These are phyloP conservation scores for Eretmodus cyanostictus DNA, from an alignment of 2,113 vertebrate species.

Conservation along the genomic window DNA sequence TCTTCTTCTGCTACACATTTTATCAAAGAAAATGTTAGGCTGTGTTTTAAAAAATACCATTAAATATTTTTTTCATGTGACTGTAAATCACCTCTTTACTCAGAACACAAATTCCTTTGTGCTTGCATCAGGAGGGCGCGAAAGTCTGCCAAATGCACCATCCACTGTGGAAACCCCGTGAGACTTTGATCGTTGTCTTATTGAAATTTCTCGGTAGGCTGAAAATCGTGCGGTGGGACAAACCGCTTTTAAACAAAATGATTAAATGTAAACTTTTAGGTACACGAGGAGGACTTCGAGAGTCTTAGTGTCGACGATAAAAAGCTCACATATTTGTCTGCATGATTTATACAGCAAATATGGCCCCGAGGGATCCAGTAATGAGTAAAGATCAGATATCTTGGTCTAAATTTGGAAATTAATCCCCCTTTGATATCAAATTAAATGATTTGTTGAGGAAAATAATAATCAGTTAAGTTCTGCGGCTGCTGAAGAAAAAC, in stretches of 20 bases:
- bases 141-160: background rate
- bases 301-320: accelerated
- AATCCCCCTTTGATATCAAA: background rate
- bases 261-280: background rate
- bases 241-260: background rate
- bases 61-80: background rate
- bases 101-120: background rate
- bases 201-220: background rate
- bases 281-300: background rate
- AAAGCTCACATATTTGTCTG: accelerated
- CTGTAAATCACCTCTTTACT: background rate
- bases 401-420: background rate
- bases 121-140: accelerated
- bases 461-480: background rate
- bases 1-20: background rate
- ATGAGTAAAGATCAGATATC: accelerated
- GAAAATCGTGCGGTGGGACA: accelerated
- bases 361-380: accelerated
- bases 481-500: background rate
- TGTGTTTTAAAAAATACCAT: background rate
- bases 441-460: background rate
- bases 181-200: background rate
- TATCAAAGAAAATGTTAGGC: background rate
- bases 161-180: background rate
- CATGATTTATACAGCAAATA: background rate